phyloP scores from a whole-genome alignment of 2,888 invertebrate genomes.

The Dione juno region DNA sequence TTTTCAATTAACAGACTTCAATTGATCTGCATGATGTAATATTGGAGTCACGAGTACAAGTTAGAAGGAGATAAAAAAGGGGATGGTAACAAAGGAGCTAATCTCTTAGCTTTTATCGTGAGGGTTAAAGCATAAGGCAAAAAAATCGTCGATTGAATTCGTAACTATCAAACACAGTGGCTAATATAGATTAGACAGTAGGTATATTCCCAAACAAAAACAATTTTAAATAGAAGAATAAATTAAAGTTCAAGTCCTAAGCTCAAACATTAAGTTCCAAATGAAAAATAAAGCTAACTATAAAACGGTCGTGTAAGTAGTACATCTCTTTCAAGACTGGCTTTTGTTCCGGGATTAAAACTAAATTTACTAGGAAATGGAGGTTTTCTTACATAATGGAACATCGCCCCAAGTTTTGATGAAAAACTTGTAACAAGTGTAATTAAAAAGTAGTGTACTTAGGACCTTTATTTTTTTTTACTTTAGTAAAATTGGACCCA shows the following conservation, averaged over 20 bases:
- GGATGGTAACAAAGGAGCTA: too few species aligned
- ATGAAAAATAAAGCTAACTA: constrained; percentile 34
- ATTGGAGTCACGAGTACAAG: too few species aligned
- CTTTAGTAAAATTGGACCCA: constrained; percentile 29
- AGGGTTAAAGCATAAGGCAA: too few species aligned
- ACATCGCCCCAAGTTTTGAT: constrained; percentile 60
- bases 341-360: constrained; percentile 63
- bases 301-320: constrained; percentile 37
- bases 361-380: constrained; percentile 54
- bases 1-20: too few species aligned
- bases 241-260: constrained; percentile 20
- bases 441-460: constrained; percentile 49
- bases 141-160: too few species aligned
- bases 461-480: constrained; percentile 41
- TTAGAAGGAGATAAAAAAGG: too few species aligned
- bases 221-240: neutral
- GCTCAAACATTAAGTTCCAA: constrained; percentile 24
- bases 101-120: too few species aligned
- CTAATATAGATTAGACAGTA: too few species aligned
- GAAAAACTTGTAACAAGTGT: constrained; percentile 51
- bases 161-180: too few species aligned
- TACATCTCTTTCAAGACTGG: constrained; percentile 44
- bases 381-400: constrained; percentile 57
- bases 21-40: too few species aligned
- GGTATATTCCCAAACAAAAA: too few species aligned